Percentiles rank a stretch among this genome's conserved stretches.
phyloP scores from a whole-genome alignment of 2,888 invertebrate genomes.

The Mechanitis messenoides region DNA sequence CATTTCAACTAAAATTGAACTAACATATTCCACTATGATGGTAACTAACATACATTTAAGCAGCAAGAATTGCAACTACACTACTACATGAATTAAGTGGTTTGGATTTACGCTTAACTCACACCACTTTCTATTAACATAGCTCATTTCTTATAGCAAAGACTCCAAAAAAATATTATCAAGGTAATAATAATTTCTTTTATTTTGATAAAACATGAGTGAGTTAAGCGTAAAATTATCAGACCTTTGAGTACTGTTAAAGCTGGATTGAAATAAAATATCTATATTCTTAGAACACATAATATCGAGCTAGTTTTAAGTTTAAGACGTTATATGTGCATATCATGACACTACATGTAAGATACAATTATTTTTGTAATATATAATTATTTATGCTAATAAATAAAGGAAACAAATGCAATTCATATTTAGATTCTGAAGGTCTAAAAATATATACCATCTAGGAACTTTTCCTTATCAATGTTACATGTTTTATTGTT shows the following conservation, averaged over 20 bases:
- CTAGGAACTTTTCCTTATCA: too few relatives aligned
- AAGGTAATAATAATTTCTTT: not conserved
- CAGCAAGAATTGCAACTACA: not conserved
- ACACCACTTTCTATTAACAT: not conserved
- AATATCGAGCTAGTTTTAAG: not conserved
- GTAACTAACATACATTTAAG: constrained; percentile 1
- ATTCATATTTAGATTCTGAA: too few relatives aligned
- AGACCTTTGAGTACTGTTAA: not conserved
- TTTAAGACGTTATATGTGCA: constrained; percentile 1
- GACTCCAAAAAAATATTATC: too few relatives aligned
- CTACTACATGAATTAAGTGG: not conserved
- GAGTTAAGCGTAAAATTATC: not conserved
- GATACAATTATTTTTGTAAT: too few relatives aligned
- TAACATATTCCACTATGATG: constrained; percentile 3
- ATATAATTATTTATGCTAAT: too few relatives aligned
- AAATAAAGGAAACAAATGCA: too few relatives aligned
- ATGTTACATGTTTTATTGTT: too few relatives aligned
- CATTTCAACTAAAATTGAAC: not conserved
- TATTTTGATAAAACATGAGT: not conserved
- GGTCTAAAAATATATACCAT: too few relatives aligned
- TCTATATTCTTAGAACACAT: not conserved
- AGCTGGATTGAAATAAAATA: not conserved
- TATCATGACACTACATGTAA: not conserved
- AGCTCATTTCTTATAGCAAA: not conserved
- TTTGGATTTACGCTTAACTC: not conserved